A percentile compares a stretch with the other conserved stretches of the same genome.
These are phyloP conservation scores for Anser cygnoides DNA, from an alignment of 2,113 vertebrate genomes.

Conservation along the genomic window DNA sequence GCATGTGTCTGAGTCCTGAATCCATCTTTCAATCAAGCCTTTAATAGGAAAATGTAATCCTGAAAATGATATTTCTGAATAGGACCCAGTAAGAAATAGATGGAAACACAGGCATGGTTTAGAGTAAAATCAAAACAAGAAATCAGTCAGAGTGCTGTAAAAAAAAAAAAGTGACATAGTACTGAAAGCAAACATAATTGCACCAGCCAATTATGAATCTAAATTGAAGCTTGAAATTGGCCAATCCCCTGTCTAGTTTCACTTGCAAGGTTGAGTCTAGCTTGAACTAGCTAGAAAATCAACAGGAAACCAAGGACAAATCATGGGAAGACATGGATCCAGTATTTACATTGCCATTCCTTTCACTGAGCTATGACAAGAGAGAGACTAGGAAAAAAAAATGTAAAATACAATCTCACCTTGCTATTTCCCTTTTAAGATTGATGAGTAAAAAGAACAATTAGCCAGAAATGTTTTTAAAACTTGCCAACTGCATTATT, in stretches of 20 bases:
- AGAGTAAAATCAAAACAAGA: conserved; percentile 10
- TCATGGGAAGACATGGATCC: not conserved
- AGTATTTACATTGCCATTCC: not conserved
- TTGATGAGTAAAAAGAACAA: conserved; percentile 53
- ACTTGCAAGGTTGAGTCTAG: not conserved
- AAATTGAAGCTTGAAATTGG: not conserved
- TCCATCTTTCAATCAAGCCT: conserved; percentile 15
- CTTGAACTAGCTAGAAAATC: not conserved
- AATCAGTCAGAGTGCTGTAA: not conserved
- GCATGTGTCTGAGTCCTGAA: conserved; percentile 26
- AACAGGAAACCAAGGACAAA: not conserved
- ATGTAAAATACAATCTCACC: not conserved
- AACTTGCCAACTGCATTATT: conserved; percentile 46
- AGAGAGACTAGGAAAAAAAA: not conserved
- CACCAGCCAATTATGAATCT: not conserved
- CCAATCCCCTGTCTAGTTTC: not conserved
- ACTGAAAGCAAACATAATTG: not conserved
- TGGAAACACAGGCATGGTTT: not conserved
- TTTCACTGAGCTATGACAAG: not conserved
- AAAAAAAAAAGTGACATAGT: not conserved
- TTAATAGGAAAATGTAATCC: not conserved
- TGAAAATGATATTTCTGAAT: not conserved
- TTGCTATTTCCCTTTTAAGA: conserved; percentile 2
- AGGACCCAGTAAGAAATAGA: not conserved
- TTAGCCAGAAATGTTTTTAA: conserved; percentile 60